Evolutionary conservation across 2,797 vertebrate genomes (phyloP).

Genomic region (Poeciliopsis gracilis): DNA sequence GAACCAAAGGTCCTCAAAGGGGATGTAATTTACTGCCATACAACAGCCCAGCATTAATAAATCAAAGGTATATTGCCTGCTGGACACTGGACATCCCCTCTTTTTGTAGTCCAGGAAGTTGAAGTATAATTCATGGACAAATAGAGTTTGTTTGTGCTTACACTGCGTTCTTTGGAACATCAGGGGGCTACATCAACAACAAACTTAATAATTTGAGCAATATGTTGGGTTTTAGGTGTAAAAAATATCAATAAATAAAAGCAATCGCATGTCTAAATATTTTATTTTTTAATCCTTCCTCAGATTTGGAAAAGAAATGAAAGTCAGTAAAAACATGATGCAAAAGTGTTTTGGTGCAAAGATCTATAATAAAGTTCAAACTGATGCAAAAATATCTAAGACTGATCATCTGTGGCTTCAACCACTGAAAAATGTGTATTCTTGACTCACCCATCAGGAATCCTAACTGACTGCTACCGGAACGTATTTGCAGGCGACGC

Average conservation of each 20-base stretch:
- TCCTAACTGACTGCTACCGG: neutral
- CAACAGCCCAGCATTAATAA: neutral
- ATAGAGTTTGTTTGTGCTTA: neutral
- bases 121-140: neutral
- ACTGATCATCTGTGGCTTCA: neutral
- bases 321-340: neutral
- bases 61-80: neutral
- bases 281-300: neutral
- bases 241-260: neutral
- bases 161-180: neutral
- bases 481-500: neutral
- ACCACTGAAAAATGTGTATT: neutral
- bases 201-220: neutral
- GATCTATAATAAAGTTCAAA: neutral
- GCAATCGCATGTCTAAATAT: neutral
- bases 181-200: neutral
- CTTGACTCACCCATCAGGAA: neutral
- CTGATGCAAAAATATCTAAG: neutral
- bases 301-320: neutral
- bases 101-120: neutral
- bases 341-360: neutral
- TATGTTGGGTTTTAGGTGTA: neutral
- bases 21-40: neutral
- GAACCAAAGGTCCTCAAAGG: slow-evolving; percentile 3
- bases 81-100: neutral